Evolutionary conservation across 2,797 vertebrate genomes (phyloP).

Genomic region (Poeciliopsis gracilis): DNA sequence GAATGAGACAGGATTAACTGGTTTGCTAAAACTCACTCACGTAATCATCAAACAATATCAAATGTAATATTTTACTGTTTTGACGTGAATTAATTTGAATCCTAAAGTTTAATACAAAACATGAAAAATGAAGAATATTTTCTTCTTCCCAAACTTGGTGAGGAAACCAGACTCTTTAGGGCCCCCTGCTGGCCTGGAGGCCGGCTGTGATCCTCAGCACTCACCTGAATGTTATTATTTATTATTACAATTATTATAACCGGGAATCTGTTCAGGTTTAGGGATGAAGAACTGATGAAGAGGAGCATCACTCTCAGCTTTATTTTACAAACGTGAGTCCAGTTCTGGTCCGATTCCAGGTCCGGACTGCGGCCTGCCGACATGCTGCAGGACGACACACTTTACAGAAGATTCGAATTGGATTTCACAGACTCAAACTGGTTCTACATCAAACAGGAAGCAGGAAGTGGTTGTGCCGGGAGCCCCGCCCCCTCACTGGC

Average conservation of each 20-base stretch:
- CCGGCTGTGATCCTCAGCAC: too few relatives aligned
- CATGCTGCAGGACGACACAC: slow-evolving; percentile 68
- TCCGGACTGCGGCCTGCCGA: slow-evolving; percentile 63
- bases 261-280: background rate
- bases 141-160: background rate
- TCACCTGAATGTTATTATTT: background rate
- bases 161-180: too few relatives aligned
- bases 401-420: slow-evolving; percentile 39
- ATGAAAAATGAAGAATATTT: background rate
- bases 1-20: background rate
- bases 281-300: background rate
- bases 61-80: background rate
- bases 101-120: background rate
- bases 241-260: background rate
- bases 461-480: background rate
- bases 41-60: background rate
- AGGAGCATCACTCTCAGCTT: slow-evolving; percentile 36
- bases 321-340: slow-evolving; percentile 55
- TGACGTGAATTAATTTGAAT: background rate
- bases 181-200: background rate
- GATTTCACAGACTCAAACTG: slow-evolving; percentile 15
- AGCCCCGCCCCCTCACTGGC: slow-evolving; percentile 51
- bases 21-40: background rate
- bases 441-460: slow-evolving; percentile 44
- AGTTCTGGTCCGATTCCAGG: background rate